Base-by-base conservation (phyloP, 1,140 invertebrate species). In the Gonatopus flavifemur region DNA sequence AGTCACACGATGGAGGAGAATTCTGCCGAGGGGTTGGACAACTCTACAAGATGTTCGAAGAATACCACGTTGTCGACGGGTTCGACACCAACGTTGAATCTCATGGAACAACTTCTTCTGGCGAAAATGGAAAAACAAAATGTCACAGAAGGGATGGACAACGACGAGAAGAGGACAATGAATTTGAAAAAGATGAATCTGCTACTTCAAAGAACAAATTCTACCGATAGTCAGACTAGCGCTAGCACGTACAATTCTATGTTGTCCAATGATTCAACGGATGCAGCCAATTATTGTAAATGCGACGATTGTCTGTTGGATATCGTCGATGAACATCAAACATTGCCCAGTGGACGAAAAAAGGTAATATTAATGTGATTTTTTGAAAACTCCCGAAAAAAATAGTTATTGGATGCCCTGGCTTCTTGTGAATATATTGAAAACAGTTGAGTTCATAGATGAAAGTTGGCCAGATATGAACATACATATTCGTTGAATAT, bases 231-330 rank as follows among this genome's bases (percentile, higher is more conserved):
- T 49, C 86, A 86, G 53, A 86, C 84, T 59, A 90, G 88, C 58
- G 81, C 88, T 45, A 85, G 86, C 16, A 87, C 85, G 3, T 80
- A 83, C 59, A 82, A 81, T 46, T 88, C 87, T 3, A 58, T 83
- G 31, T 56, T 77, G 1, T 79, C 81, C 24, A 87, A 84, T 64
- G 88, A 90, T 58, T 74, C 70, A 0, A 30, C 13, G 7, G 45
- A 59, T n/a, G 37, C 36, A 18, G 57, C 57, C 15, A 60, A 59
- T 49, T 83, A 89, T 36, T 92, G 89, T 70, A 79, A 84, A 22
- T 92, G 89, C 70, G 89, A 92, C 67, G 89, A 92, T 71, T 92
- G 89, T 55, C 73, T 92, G 25, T 78, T 92, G 49, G 89, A 88
- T 4, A 91, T 91, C 57, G 87, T 85, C 49, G 89, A 92, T 77